phyloP scores from a whole-genome alignment of 1,140 invertebrate species.

The Cheumatopsyche charites region DNA sequence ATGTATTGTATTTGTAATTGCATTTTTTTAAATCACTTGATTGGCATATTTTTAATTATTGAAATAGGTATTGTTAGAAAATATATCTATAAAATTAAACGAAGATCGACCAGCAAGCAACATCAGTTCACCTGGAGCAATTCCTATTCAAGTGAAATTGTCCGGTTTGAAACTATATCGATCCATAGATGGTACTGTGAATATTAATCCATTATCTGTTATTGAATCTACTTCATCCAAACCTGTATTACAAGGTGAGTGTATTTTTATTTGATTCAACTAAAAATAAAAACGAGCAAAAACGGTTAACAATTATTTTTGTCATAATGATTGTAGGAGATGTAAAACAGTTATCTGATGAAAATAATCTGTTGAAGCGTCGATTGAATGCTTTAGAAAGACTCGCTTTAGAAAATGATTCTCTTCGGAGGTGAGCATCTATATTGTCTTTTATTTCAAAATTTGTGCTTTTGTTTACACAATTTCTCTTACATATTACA shows the following conservation, averaged over 20 bases:
- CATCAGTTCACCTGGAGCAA: conserved; percentile 80
- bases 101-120: conserved; percentile 83
- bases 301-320: not conserved
- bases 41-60: not conserved
- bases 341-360: conserved; percentile 38
- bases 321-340: not conserved
- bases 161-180: conserved; percentile 71
- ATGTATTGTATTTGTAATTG: conserved; percentile 39
- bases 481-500: conserved; percentile 43
- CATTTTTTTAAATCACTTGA: not conserved
- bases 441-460: not conserved
- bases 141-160: conserved; percentile 79
- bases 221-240: too few species aligned
- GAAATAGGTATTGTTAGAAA: conserved; percentile 69
- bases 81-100: conserved; percentile 70
- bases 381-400: conserved; percentile 45
- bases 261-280: too few species aligned
- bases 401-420: conserved; percentile 45
- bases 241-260: not conserved
- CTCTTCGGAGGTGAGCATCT: conserved; percentile 42
- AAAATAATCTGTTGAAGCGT: conserved; percentile 42
- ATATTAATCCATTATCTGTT: conserved; percentile 60
- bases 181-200: conserved; percentile 72
- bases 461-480: not conserved
- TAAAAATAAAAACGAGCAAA: too few species aligned